These are phyloP conservation scores for Triplophysa tibetana DNA, from an alignment of 2,113 vertebrate species.

Conservation along the genomic window DNA sequence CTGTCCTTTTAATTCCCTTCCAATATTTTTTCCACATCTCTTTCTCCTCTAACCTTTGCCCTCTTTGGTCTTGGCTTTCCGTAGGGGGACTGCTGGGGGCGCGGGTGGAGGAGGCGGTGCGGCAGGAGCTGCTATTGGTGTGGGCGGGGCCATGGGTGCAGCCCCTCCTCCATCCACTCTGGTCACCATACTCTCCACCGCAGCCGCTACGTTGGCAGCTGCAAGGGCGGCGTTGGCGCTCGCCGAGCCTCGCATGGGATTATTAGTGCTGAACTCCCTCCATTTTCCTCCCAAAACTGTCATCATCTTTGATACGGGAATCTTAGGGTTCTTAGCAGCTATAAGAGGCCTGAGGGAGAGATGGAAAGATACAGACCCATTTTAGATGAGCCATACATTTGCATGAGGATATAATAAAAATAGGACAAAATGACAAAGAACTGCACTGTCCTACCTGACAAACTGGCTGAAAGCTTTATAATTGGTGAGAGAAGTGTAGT, in stretches of 20 bases:
- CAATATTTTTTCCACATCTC: neutral
- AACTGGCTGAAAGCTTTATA: conserved; percentile 99
- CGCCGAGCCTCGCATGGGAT: conserved; percentile 88
- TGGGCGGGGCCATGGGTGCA: neutral
- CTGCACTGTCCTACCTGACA: conserved; percentile 79
- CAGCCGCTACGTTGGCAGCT: conserved; percentile 89
- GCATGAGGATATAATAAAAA: neutral
- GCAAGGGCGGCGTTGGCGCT: conserved; percentile 89
- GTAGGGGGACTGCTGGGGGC: conserved; percentile 83
- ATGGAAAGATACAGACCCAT: neutral
- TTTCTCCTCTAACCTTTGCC: conserved; percentile 85
- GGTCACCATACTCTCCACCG: conserved; percentile 91
- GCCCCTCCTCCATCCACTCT: conserved; percentile 70
- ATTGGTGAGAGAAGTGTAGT: conserved; percentile 95
- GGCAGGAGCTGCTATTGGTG: conserved; percentile 51
- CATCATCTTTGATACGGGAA: conserved; percentile 99
- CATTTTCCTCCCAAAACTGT: conserved; percentile 97
- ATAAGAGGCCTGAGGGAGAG: conserved; percentile 84
- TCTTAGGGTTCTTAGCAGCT: conserved; percentile 97
- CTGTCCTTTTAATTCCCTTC: neutral
- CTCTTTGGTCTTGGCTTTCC: conserved; percentile 98
- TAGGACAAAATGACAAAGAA: neutral
- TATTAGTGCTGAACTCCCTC: conserved; percentile 98
- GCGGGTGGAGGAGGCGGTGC: conserved; percentile 54
- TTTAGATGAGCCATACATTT: neutral